Percentiles rank a stretch among this genome's conserved stretches.
Conservation (phyloP, 2,888 invertebrate species). For the Mechanitis messenoides region DNA sequence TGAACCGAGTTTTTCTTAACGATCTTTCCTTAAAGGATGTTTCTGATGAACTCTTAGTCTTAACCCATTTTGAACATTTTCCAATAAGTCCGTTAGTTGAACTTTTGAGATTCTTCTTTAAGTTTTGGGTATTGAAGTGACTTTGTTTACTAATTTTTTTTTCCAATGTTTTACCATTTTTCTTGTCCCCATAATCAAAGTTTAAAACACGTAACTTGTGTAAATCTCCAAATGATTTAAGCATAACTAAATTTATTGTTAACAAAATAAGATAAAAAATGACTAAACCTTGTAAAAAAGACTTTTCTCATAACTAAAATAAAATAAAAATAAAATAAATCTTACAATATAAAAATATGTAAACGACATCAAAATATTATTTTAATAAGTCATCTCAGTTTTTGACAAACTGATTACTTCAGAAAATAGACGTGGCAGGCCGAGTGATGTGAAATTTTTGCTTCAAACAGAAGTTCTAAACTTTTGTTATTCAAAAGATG, state of each 20-base stretch:
- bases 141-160: background rate
- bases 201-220: conserved; percentile 12
- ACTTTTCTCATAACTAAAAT: conserved; percentile 9
- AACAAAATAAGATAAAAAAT: background rate
- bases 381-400: background rate
- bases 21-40: background rate
- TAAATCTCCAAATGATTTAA: conserved; percentile 5
- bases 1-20: background rate
- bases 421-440: no score
- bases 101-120: background rate
- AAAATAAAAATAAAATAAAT: conserved; percentile 8
- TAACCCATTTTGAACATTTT: conserved; percentile 7
- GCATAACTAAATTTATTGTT: conserved; percentile 7
- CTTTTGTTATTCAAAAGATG: no score
- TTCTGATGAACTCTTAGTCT: conserved; percentile 8
- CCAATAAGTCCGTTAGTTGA: background rate
- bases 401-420: background rate
- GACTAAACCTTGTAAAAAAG: background rate
- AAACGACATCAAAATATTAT: conserved; percentile 4
- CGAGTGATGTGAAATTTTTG: no score
- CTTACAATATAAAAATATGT: conserved; percentile 7
- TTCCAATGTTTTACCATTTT: background rate
- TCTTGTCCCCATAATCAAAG: conserved; percentile 7
- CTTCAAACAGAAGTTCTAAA: no score
- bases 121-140: background rate